Evolutionary conservation across 2,113 vertebrate genomes (phyloP).

Genomic region (Rattus rattus): DNA sequence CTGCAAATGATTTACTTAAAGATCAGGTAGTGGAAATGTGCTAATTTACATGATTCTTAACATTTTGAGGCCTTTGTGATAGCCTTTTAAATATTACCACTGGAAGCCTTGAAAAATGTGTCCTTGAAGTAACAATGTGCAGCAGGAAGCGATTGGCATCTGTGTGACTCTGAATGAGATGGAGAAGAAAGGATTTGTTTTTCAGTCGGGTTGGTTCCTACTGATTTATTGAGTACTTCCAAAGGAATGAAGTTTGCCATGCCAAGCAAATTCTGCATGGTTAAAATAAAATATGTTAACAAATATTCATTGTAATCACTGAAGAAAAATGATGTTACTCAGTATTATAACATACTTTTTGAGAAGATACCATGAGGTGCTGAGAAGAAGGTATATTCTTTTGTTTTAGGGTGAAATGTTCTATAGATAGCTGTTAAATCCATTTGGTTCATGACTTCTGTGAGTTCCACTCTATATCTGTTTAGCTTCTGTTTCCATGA

Average conservation of each 20-base stretch:
- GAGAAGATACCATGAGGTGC: no score
- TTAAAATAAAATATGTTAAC: constrained; percentile 32
- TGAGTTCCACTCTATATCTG: no score
- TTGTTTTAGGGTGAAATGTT: no score
- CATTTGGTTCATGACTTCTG: no score
- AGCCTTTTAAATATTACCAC: constrained; percentile 29
- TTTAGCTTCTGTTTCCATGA: no score
- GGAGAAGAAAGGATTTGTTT: not conserved
- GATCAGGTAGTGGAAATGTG: not conserved
- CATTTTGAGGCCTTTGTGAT: not conserved
- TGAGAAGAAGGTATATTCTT: no score
- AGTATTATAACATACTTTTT: not conserved
- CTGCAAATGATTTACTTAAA: not conserved
- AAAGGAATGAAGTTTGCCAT: not conserved
- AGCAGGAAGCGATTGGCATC: constrained; percentile 11
- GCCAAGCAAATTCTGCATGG: not conserved
- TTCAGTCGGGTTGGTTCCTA: not conserved
- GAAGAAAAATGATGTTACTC: not conserved
- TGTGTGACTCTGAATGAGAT: constrained; percentile 9
- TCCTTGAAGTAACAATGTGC: not conserved
- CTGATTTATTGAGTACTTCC: constrained; percentile 23
- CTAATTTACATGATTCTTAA: constrained; percentile 3
- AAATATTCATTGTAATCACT: not conserved
- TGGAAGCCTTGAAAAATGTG: not conserved
- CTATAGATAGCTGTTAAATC: no score